These are phyloP conservation scores for Tenrec ecaudatus DNA, from an alignment of 2,113 vertebrate species.

Conservation along the genomic window DNA sequence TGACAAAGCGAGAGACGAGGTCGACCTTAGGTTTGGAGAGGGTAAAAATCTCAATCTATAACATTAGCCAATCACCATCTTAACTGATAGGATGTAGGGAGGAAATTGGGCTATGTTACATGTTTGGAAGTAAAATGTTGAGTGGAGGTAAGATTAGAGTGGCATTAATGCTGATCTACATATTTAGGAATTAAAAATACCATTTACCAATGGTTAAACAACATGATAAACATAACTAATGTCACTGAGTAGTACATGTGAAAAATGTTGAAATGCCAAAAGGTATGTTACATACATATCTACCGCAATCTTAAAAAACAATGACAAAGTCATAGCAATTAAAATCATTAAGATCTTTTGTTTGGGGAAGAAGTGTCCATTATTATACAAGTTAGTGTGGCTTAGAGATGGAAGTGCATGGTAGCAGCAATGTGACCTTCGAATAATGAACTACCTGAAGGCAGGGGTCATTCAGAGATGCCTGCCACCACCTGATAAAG, in stretches of 20 bases:
- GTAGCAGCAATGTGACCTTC: neutral
- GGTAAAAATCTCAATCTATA: neutral
- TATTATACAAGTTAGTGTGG: neutral
- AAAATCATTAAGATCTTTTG: slow-evolving; percentile 31
- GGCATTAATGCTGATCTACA: neutral
- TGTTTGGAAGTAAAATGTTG: slow-evolving; percentile 9
- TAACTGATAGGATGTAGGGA: neutral
- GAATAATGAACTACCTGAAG: neutral
- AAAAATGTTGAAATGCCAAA: neutral
- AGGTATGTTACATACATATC: neutral
- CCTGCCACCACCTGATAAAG: neutral
- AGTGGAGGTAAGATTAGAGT: neutral
- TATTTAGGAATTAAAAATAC: neutral
- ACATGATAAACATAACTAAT: neutral
- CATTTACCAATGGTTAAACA: neutral
- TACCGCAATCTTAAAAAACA: neutral
- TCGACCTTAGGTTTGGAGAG: neutral
- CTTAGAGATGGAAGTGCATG: neutral
- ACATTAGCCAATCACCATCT: neutral
- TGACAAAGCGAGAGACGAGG: too few relatives aligned
- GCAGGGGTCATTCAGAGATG: neutral
- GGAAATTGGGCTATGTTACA: neutral
- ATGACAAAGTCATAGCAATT: neutral
- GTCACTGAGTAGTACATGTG: neutral
- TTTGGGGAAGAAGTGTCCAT: neutral